phyloP scores from a whole-genome alignment of 2,888 invertebrate species.

The Xestia ashworthii region DNA sequence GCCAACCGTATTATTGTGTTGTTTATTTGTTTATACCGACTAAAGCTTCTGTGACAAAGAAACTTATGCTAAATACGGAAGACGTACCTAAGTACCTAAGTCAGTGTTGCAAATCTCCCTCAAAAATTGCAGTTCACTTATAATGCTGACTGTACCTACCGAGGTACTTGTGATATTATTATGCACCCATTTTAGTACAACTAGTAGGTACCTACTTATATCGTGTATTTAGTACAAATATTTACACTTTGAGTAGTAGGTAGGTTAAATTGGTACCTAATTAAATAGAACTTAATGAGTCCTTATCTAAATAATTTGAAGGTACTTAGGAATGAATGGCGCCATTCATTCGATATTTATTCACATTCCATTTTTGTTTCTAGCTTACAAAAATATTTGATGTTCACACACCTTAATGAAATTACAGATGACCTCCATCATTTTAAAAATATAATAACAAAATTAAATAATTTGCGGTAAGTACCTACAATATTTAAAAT shows the following conservation, averaged over 20 bases:
- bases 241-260: constrained; percentile 38
- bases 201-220: not conserved
- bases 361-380: not conserved
- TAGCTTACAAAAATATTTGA: not conserved
- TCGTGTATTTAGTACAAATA: constrained; percentile 1
- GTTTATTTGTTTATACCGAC: not conserved
- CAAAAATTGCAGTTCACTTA: not conserved
- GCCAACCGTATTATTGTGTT: not conserved
- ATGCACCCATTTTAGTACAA: constrained; percentile 23
- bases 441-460: not conserved
- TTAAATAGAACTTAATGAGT: constrained; percentile 2
- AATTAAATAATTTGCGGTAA: too few species aligned
- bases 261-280: constrained; percentile 22
- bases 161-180: not conserved
- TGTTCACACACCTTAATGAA: not conserved
- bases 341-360: not conserved
- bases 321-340: not conserved
- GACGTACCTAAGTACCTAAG: not conserved
- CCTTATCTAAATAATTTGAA: constrained; percentile 7
- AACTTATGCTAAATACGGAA: not conserved
- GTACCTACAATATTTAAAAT: too few species aligned
- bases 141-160: constrained; percentile 9
- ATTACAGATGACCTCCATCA: not conserved
- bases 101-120: not conserved
- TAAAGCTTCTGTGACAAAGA: not conserved